Base-by-base conservation (phyloP, 2,113 vertebrate species). In the Aix galericulata region DNA sequence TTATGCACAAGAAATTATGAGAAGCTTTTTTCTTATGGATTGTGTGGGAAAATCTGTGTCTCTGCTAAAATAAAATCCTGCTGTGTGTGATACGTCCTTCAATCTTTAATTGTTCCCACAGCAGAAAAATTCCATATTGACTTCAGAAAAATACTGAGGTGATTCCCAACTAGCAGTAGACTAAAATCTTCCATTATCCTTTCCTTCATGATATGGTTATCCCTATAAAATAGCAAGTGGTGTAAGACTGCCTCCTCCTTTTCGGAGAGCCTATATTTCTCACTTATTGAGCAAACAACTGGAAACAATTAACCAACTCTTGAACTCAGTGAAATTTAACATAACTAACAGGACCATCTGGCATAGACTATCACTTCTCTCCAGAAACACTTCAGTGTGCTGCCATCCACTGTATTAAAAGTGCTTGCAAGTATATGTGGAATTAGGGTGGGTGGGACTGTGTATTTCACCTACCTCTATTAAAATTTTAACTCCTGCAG, bases 301-400 rank as follows among this genome's bases (percentile, higher is more conserved):
- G 81, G 89, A 97, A 97, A 55, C 84, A 94, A 92, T 97, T 95
- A 96, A 86, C 81, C 76, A 94, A 6, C 71, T 84, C 83, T 64
- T 82, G 86, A 96, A 95, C 92, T 79, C 55, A 5, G 53, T 69
- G 72, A 89, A 96, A 91, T 52, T 76, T 95, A 89, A 73, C 34
- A 7, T 87, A 87, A 92, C 63, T 79, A 73, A 93, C 29, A 26
- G 66, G 71, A 55, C 73, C 88, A 90, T 83, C 82, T 96, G 91
- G 52, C 73, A 34, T 17, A 44, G 94, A 86, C 72, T 80, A 62
- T 91, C 42, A 46, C 79, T 96, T 84, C 80, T 75, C 86, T 31
- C 48, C 77, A 94, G 77, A 91, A 92, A 93, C 34, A 56, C 72
- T 95, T 81, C 73, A 25, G 31, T 59, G 32, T 72, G 50, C 20